Conservation (phyloP, 2,113 vertebrate genomes). For the Mystacornis crossleyi region DNA sequence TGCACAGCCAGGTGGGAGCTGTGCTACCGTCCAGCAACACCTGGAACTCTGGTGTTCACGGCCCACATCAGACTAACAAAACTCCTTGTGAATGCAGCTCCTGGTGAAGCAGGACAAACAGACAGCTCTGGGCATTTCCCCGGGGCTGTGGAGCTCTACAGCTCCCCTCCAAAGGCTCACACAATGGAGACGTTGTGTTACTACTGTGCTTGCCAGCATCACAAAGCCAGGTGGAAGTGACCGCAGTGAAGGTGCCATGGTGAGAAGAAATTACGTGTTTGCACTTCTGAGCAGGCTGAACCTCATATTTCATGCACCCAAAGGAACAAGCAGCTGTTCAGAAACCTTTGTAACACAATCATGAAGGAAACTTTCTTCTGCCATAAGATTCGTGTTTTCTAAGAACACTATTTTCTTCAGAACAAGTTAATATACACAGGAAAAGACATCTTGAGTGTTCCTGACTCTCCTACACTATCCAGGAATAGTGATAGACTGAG, state of each 20-base stretch:
- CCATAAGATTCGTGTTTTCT: not conserved
- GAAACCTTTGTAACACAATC: not conserved
- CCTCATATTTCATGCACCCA: constrained; percentile 4
- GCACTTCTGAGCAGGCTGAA: not conserved
- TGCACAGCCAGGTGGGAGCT: not conserved
- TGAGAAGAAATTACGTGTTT: not conserved
- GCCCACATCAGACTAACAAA: not conserved
- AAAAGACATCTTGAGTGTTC: constrained; percentile 55
- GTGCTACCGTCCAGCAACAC: not conserved
- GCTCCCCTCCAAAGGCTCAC: not conserved
- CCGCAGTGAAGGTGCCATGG: not conserved
- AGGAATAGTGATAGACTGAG: constrained; percentile 33
- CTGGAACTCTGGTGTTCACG: not conserved
- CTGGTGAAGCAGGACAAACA: not conserved
- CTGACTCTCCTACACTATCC: constrained; percentile 30
- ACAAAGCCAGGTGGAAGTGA: not conserved
- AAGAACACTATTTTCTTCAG: constrained; percentile 4
- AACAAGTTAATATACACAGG: constrained; percentile 13
- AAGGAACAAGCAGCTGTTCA: not conserved
- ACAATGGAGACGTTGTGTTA: not conserved
- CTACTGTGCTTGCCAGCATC: not conserved
- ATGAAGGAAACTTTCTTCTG: not conserved
- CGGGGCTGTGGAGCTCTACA: not conserved
- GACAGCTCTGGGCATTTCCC: fast-evolving
- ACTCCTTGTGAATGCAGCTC: not conserved